phyloP scores from a whole-genome alignment of 2,797 vertebrate genomes.

The Megalops cyprinoides region DNA sequence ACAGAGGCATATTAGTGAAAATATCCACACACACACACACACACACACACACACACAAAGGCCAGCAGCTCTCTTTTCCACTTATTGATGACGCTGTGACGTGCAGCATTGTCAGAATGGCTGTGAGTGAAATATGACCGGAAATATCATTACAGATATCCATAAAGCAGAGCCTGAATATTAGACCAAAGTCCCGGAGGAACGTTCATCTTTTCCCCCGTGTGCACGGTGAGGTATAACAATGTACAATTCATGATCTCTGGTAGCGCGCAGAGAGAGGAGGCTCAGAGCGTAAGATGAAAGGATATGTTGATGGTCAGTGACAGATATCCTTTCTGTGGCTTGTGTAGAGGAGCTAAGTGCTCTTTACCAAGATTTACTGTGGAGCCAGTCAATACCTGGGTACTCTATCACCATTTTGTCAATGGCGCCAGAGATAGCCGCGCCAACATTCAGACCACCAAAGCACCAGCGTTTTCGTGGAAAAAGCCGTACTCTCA shows the following conservation, averaged over 20 bases:
- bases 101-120: neutral
- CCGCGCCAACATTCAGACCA: slow-evolving; percentile 59
- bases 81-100: neutral
- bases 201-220: slow-evolving; percentile 42
- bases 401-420: slow-evolving; percentile 69
- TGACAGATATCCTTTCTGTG: slow-evolving; percentile 75
- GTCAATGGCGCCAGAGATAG: slow-evolving; percentile 70
- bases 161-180: slow-evolving; percentile 35
- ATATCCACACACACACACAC: neutral
- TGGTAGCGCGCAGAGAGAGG: slow-evolving; percentile 60
- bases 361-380: slow-evolving; percentile 74
- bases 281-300: slow-evolving; percentile 62
- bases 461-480: slow-evolving; percentile 52
- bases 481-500: slow-evolving; percentile 42
- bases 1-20: neutral
- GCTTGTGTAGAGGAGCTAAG: slow-evolving; percentile 73
- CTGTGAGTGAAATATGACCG: slow-evolving; percentile 16
- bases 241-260: slow-evolving; percentile 48
- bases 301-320: slow-evolving; percentile 74
- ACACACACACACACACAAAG: slow-evolving; percentile 5
- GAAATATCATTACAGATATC: slow-evolving; percentile 9
- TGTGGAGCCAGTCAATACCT: slow-evolving; percentile 62
- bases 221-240: slow-evolving; percentile 53
- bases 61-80: neutral
- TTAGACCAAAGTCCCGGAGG: slow-evolving; percentile 46